Evolutionary conservation across 1,140 invertebrate genomes (phyloP).

Genomic region (Micrasema minimum): DNA sequence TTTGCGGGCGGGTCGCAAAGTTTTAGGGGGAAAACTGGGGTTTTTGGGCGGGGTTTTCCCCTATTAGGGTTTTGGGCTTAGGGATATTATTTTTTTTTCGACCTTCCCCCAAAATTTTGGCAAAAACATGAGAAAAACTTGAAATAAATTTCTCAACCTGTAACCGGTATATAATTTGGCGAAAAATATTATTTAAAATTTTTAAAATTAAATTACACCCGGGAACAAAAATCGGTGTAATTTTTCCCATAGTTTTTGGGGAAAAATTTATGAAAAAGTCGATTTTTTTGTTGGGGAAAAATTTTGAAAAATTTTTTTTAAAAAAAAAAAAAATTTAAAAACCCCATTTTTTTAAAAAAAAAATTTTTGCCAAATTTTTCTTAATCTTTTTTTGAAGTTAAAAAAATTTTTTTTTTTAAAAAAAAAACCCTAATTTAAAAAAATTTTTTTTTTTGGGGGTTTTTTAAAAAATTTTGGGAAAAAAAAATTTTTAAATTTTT

Average conservation of each 20-base stretch:
- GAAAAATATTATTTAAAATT: not conserved
- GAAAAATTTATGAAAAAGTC: not conserved
- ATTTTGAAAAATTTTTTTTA: not conserved
- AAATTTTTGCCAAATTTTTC: too few relatives aligned
- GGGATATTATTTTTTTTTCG: conserved; percentile 35
- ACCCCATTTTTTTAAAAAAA: too few relatives aligned
- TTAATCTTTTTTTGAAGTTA: too few relatives aligned
- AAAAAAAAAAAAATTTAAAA: too few relatives aligned
- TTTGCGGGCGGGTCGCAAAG: conserved; percentile 42
- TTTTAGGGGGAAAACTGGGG: conserved; percentile 31
- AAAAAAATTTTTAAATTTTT: too few relatives aligned
- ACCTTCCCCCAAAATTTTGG: conserved; percentile 34
- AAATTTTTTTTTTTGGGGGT: too few relatives aligned
- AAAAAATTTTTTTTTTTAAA: too few relatives aligned
- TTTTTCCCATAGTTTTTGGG: not conserved
- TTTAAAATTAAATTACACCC: not conserved
- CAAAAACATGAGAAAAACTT: conserved; percentile 45
- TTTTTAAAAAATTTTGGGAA: too few relatives aligned
- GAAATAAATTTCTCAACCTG: not conserved
- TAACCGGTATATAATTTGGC: not conserved
- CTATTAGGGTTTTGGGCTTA: conserved; percentile 2
- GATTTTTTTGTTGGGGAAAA: not conserved
- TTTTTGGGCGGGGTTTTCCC: too few relatives aligned
- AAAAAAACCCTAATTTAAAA: too few relatives aligned
- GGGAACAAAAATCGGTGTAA: not conserved